Conservation (phyloP, 2,888 invertebrate species). For the Ramazzottius varieornatus region DNA sequence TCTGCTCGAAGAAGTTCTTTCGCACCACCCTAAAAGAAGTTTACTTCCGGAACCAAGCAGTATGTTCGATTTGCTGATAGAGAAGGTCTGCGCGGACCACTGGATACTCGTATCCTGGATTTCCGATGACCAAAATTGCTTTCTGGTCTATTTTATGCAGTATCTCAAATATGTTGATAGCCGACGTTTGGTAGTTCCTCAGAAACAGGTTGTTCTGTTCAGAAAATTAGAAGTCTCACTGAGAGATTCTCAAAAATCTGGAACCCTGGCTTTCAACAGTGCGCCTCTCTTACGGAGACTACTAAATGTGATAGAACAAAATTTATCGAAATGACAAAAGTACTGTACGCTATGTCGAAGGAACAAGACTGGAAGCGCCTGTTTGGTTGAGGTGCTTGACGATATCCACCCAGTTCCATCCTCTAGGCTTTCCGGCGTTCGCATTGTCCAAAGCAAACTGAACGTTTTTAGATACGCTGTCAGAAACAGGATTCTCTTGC, state of each 20-base stretch:
- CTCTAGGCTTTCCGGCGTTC: slow-evolving; percentile 53
- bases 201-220: not conserved
- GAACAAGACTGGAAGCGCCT: too few relatives aligned
- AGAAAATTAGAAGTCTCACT: too few relatives aligned
- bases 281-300: not conserved
- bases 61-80: not conserved
- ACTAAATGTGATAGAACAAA: not conserved
- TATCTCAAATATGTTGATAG: not conserved
- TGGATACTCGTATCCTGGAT: not conserved
- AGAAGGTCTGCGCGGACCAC: not conserved
- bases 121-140: not conserved
- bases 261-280: not conserved
- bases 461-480: not conserved
- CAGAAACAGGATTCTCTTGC: not conserved
- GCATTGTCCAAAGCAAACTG: slow-evolving; percentile 26
- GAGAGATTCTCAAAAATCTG: too few relatives aligned
- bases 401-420: slow-evolving; percentile 83
- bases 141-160: not conserved
- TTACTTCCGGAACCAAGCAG: not conserved
- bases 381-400: too few relatives aligned
- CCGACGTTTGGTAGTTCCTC: not conserved
- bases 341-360: too few relatives aligned
- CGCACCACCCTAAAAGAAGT: too few relatives aligned
- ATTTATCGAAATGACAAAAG: too few relatives aligned
- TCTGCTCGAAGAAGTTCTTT: too few relatives aligned